These are phyloP conservation scores for Machimus rusticus DNA, from an alignment of 2,888 invertebrate genomes.

Conservation along the genomic window DNA sequence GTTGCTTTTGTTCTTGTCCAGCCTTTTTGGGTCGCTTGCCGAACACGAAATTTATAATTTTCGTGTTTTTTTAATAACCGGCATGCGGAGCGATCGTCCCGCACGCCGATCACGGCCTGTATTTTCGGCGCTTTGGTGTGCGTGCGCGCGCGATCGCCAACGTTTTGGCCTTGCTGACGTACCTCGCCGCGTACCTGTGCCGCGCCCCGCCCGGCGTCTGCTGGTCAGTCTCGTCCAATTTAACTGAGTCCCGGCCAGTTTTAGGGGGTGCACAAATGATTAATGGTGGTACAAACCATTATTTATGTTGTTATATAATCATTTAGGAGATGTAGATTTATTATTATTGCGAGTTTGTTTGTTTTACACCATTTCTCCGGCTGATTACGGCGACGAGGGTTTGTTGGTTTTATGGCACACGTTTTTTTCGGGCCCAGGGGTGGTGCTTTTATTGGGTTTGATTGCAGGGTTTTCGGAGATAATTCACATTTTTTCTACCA, in stretches of 20 bases:
- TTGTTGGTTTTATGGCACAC: conserved; percentile 3
- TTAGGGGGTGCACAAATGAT: conserved; percentile 40
- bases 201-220: neutral
- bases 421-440: neutral
- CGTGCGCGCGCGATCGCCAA: neutral
- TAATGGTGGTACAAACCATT: conserved; percentile 35
- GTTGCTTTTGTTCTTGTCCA: neutral
- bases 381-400: conserved; percentile 2
- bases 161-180: neutral
- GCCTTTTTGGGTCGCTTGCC: conserved; percentile 15
- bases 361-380: conserved; percentile 26
- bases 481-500: neutral
- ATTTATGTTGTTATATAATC: conserved; percentile 43
- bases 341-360: conserved; percentile 39
- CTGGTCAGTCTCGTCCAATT: conserved; percentile 31
- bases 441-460: neutral
- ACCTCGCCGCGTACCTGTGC: neutral
- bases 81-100: neutral
- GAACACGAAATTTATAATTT: conserved; percentile 14
- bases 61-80: conserved; percentile 32
- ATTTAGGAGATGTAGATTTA: conserved; percentile 42
- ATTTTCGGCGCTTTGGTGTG: neutral
- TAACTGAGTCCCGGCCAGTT: neutral
- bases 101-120: neutral
- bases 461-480: neutral